Evolutionary conservation across 2,797 vertebrate species (phyloP).

Genomic region (Myotis myotis): DNA sequence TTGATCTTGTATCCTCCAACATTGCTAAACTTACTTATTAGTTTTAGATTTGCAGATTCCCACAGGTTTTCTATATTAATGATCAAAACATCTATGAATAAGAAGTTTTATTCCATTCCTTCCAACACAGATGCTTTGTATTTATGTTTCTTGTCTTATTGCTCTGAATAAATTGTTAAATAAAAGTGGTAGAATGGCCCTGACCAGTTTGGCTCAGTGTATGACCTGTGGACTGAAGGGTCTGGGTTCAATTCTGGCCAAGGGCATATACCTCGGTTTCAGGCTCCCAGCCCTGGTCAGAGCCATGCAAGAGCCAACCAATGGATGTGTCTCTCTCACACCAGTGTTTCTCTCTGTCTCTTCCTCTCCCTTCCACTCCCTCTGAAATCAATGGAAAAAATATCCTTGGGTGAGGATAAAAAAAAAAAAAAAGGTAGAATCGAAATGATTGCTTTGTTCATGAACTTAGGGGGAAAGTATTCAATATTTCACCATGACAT

Average conservation of each 20-base stretch:
- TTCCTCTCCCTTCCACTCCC: too few species aligned
- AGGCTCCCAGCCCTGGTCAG: too few species aligned
- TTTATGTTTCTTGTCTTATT: background rate
- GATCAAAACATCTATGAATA: background rate
- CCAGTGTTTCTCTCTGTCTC: too few species aligned
- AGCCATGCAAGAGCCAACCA: too few species aligned
- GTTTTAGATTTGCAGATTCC: background rate
- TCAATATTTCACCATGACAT: background rate
- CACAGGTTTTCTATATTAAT: background rate
- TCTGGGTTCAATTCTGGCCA: too few species aligned
- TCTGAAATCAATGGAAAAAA: too few species aligned
- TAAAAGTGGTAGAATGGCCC: background rate
- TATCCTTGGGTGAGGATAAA: too few species aligned
- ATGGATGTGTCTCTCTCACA: too few species aligned
- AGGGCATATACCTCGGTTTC: too few species aligned
- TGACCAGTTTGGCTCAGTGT: too few species aligned
- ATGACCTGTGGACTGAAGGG: too few species aligned
- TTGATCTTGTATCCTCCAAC: background rate
- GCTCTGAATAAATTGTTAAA: background rate
- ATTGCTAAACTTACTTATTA: background rate
- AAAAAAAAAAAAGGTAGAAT: background rate
- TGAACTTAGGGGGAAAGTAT: background rate
- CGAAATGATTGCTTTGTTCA: background rate
- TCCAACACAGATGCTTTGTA: background rate
- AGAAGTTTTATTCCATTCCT: background rate